Conservation (phyloP, 2,888 invertebrate genomes). For the Piscicola geometra region DNA sequence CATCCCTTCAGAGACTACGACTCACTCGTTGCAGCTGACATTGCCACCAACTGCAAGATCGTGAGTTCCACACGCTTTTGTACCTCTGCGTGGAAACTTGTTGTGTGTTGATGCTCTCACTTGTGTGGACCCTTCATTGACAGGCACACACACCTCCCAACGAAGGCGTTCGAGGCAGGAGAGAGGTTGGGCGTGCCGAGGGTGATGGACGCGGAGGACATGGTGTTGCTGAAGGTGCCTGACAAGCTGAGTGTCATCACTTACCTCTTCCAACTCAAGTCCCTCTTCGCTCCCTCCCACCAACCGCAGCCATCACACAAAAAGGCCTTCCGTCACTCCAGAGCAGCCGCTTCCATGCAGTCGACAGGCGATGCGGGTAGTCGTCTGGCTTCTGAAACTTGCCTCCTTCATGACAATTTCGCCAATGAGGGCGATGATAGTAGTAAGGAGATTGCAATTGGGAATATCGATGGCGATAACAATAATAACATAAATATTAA, state of each 20-base stretch:
- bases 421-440: too few relatives aligned
- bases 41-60: conserved; percentile 79
- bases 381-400: too few relatives aligned
- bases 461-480: too few relatives aligned
- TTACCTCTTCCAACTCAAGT: conserved; percentile 86
- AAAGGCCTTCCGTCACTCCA: too few relatives aligned
- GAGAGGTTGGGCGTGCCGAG: conserved; percentile 82
- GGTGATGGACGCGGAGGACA: conserved; percentile 85
- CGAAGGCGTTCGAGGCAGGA: conserved; percentile 79
- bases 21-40: conserved; percentile 77
- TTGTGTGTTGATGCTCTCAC: too few relatives aligned
- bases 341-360: too few relatives aligned
- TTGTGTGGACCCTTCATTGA: neutral
- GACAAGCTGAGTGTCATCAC: conserved; percentile 95
- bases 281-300: conserved; percentile 82
- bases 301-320: conserved; percentile 52
- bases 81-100: too few relatives aligned
- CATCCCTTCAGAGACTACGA: conserved; percentile 84
- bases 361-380: too few relatives aligned
- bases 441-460: too few relatives aligned
- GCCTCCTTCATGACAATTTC: too few relatives aligned
- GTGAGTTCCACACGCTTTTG: conserved; percentile 46
- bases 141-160: neutral
- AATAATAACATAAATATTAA: too few relatives aligned
- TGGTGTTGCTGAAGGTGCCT: conserved; percentile 81